Evolutionary conservation across 2,797 vertebrate genomes (phyloP).

Genomic region (Aldrovandia affinis): DNA sequence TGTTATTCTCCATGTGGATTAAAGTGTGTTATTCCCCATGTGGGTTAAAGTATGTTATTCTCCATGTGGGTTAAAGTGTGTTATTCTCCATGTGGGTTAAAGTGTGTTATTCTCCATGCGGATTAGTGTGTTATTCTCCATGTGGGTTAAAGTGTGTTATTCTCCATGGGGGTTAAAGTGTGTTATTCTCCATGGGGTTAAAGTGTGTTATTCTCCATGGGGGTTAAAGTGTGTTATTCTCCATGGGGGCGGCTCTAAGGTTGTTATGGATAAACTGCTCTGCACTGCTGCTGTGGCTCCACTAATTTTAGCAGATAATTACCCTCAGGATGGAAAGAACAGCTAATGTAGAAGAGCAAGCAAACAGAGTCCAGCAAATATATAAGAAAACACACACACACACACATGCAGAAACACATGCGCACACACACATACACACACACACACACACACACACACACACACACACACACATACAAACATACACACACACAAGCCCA

Average conservation of each 20-base stretch:
- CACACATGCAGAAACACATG: not conserved
- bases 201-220: not conserved
- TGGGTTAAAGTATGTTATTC: not conserved
- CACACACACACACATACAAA: constrained; percentile 14
- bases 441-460: constrained; percentile 17
- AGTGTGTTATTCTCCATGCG: not conserved
- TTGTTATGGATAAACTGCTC: not conserved
- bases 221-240: not conserved
- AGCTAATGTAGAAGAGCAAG: constrained; percentile 63
- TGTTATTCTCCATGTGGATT: not conserved
- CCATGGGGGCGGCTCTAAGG: not conserved
- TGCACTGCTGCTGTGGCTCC: constrained; percentile 41
- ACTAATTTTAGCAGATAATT: constrained; percentile 76
- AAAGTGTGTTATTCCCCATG: not conserved
- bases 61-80: not conserved
- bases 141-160: not conserved
- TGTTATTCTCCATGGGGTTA: not conserved
- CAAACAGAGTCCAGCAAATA: constrained; percentile 41
- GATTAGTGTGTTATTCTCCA: not conserved
- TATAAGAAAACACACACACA: constrained; percentile 12
- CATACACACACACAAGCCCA: constrained; percentile 15
- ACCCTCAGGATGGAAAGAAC: constrained; percentile 66
- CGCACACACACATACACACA: not conserved
- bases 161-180: not conserved
- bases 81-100: not conserved